phyloP scores from a whole-genome alignment of 2,113 vertebrate genomes.

The Lycocorax pyrrhopterus region DNA sequence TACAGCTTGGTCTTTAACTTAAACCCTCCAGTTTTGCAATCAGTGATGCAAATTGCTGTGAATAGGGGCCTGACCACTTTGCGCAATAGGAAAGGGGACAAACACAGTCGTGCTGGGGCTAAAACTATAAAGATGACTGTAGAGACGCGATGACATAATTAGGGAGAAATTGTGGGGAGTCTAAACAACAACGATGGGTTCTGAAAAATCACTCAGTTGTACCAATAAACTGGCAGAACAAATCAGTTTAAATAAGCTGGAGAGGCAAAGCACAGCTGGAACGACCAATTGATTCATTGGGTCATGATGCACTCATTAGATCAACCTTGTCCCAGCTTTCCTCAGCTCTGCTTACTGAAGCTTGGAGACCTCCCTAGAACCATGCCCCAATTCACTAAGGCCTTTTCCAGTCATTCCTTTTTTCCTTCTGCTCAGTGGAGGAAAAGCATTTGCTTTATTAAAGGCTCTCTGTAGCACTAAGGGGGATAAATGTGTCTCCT shows the following conservation, averaged over 20 bases:
- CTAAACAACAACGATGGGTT: neutral
- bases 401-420: constrained; percentile 37
- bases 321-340: constrained; percentile 42
- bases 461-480: constrained; percentile 1
- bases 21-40: neutral
- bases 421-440: constrained; percentile 23
- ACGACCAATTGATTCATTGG: constrained; percentile 31
- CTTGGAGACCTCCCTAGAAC: constrained; percentile 54
- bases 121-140: neutral
- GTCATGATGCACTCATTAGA: constrained; percentile 64
- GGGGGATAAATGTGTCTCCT: constrained; percentile 25
- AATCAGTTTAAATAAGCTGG: constrained; percentile 48
- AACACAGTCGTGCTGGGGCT: neutral
- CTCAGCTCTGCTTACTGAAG: constrained; percentile 51
- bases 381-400: constrained; percentile 5
- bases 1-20: neutral
- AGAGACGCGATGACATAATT: constrained; percentile 15
- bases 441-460: constrained; percentile 38
- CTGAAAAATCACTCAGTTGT: constrained; percentile 42
- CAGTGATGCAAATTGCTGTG: neutral
- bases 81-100: neutral
- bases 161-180: neutral
- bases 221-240: constrained; percentile 54
- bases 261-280: constrained; percentile 55
- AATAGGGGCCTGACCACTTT: neutral